These are phyloP conservation scores for Chionomys nivalis DNA, from an alignment of 2,113 vertebrate species.

Conservation along the genomic window DNA sequence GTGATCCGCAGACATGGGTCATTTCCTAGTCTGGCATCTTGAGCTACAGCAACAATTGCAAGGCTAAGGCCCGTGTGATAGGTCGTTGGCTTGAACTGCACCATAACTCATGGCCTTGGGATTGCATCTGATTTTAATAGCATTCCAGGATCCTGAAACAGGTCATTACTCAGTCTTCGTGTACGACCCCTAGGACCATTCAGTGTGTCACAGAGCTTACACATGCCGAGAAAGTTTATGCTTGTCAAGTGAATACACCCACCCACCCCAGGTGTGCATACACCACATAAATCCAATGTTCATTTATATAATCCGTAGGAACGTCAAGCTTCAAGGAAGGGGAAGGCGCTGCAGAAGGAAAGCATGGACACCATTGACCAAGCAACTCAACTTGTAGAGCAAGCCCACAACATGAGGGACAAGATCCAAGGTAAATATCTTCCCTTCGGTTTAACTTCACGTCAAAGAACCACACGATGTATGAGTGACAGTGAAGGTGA, in stretches of 20 bases:
- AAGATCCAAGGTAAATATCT: constrained; percentile 91
- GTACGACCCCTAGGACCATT: constrained; percentile 64
- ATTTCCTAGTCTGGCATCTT: constrained; percentile 18
- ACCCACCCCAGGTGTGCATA: neutral
- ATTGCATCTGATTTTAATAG: constrained; percentile 63
- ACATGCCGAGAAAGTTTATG: constrained; percentile 42
- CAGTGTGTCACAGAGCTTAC: constrained; percentile 66
- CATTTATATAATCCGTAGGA: constrained; percentile 88
- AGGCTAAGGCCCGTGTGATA: constrained; percentile 20
- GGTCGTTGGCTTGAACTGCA: neutral
- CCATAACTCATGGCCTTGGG: constrained; percentile 64
- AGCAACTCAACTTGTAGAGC: constrained; percentile 88
- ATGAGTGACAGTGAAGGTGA: neutral
- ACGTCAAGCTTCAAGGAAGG: constrained; percentile 84
- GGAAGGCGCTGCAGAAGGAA: constrained; percentile 86
- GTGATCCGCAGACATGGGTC: neutral
- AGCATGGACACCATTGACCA: constrained; percentile 86
- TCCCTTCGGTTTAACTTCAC: constrained; percentile 53
- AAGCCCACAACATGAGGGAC: constrained; percentile 88
- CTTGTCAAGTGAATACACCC: constrained; percentile 50
- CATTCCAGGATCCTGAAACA: constrained; percentile 60
- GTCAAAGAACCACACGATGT: constrained; percentile 27
- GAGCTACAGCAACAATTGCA: constrained; percentile 43
- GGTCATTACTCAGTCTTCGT: neutral
- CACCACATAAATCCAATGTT: constrained; percentile 72